Conservation (phyloP, 2,888 invertebrate genomes). For the Chironomus riparius region DNA sequence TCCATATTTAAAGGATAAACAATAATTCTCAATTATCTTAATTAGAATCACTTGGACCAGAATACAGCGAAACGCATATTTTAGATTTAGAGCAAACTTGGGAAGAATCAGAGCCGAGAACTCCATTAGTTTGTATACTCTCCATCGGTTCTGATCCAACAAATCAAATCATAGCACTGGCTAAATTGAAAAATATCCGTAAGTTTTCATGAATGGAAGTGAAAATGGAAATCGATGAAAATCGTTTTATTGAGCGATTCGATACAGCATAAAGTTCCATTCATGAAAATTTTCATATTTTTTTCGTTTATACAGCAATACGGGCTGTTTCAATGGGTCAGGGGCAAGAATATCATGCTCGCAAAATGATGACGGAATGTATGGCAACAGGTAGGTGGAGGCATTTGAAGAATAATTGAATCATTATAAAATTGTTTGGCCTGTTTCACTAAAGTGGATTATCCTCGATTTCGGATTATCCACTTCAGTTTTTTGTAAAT, state of each 20-base stretch:
- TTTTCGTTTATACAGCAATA: slow-evolving; percentile 46
- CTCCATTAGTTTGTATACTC: slow-evolving; percentile 84
- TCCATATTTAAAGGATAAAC: neutral
- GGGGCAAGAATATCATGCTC: slow-evolving; percentile 82
- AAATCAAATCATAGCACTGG: slow-evolving; percentile 78
- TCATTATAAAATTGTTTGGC: neutral
- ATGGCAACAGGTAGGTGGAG: slow-evolving; percentile 49
- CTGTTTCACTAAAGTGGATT: too few relatives aligned
- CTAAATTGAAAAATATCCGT: slow-evolving; percentile 80
- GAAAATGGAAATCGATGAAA: neutral
- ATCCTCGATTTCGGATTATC: too few relatives aligned
- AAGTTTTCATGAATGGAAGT: slow-evolving; percentile 37
- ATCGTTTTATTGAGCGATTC: too few relatives aligned
- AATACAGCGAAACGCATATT: slow-evolving; percentile 86
- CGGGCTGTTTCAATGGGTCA: slow-evolving; percentile 95
- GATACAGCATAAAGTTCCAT: too few relatives aligned
- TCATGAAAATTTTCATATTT: neutral
- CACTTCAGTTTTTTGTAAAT: too few relatives aligned
- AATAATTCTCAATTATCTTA: neutral
- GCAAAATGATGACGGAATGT: slow-evolving; percentile 69
- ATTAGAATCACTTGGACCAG: slow-evolving; percentile 69
- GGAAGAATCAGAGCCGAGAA: slow-evolving; percentile 78
- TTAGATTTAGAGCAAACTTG: slow-evolving; percentile 84
- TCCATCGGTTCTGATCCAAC: slow-evolving; percentile 96
- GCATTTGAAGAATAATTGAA: neutral